phyloP scores from a whole-genome alignment of 2,113 vertebrate genomes.

The Recurvirostra avosetta region DNA sequence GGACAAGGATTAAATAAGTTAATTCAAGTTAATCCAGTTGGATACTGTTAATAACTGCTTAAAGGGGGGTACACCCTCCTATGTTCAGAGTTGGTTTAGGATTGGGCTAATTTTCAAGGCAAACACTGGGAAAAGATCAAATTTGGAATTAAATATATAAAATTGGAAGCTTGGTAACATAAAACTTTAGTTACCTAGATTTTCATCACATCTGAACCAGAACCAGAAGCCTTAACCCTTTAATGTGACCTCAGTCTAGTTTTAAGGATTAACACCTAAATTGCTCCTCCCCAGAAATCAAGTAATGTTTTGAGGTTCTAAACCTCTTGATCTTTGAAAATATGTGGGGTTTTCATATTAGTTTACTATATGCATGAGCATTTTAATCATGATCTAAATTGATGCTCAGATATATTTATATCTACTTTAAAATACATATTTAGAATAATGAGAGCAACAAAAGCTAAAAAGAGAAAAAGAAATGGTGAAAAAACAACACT shows the following conservation, averaged over 20 bases:
- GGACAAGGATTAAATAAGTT: neutral
- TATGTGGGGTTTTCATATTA: neutral
- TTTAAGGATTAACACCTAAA: neutral
- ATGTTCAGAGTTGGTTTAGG: fast-evolving
- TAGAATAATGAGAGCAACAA: neutral
- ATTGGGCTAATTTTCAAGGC: neutral
- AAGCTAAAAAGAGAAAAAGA: neutral
- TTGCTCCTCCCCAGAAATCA: neutral
- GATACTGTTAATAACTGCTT: neutral
- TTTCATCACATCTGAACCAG: neutral
- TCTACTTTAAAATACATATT: neutral
- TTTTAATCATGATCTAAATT: neutral
- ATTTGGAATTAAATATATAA: neutral
- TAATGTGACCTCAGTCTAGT: neutral
- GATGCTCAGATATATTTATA: neutral
- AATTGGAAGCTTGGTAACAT: neutral
- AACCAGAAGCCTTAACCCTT: neutral
- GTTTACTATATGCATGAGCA: neutral
- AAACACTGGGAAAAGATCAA: neutral
- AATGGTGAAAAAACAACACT: neutral
- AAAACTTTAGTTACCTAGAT: neutral
- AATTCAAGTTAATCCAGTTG: neutral
- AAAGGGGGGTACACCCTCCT: fast-evolving
- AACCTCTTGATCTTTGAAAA: neutral
- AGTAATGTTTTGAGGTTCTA: neutral